phyloP scores from a whole-genome alignment of 2,888 invertebrate genomes.

The Cepaea hortensis region DNA sequence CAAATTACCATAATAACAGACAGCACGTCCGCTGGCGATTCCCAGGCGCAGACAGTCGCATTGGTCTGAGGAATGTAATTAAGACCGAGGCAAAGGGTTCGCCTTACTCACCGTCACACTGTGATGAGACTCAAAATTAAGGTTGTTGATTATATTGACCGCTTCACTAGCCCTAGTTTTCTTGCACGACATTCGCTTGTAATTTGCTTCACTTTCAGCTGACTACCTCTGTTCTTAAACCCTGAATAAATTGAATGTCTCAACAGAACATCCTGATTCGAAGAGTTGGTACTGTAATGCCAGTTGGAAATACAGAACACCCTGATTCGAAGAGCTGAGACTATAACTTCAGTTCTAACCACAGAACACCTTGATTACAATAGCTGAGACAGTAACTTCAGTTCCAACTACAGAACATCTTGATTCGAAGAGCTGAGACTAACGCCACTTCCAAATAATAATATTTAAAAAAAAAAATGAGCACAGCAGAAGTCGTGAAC shows the following conservation, averaged over 20 bases:
- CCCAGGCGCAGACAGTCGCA: conserved; percentile 28
- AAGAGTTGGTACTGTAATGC: background rate
- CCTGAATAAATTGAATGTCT: conserved; percentile 7
- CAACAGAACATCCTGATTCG: background rate
- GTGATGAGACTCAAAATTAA: conserved; percentile 32
- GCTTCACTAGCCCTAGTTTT: conserved; percentile 20
- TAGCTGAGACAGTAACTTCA: too few species aligned
- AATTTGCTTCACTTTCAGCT: conserved; percentile 22
- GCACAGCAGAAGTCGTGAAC: background rate
- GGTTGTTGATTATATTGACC: conserved; percentile 39
- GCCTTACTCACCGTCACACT: conserved; percentile 8
- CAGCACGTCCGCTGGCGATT: conserved; percentile 35
- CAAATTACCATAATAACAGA: conserved; percentile 36
- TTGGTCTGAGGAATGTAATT: conserved; percentile 41
- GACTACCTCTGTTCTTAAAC: conserved; percentile 5
- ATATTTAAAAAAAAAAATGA: background rate
- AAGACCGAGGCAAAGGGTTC: conserved; percentile 19
- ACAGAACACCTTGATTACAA: too few species aligned
- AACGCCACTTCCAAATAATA: too few species aligned
- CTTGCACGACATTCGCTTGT: background rate
- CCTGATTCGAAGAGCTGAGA: too few species aligned
- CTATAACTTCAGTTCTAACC: too few species aligned
- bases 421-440: too few species aligned
- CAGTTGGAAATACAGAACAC: too few species aligned
- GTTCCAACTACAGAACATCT: too few species aligned